phyloP scores from a whole-genome alignment of 2,113 vertebrate genomes.

The Hiodon alosoides region DNA sequence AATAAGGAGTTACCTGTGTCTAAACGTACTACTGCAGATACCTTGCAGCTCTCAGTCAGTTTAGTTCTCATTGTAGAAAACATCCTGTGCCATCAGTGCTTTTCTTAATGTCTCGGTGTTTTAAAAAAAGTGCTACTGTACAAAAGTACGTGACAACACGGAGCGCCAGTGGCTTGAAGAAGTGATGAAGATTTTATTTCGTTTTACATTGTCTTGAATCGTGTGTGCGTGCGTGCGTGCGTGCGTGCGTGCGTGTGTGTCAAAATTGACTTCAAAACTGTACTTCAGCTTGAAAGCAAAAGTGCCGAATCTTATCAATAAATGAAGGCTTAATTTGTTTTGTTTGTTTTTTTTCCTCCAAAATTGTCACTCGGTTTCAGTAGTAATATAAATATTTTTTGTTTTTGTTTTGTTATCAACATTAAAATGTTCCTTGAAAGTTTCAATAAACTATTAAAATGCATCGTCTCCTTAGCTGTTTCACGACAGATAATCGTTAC shows the following conservation, averaged over 20 bases:
- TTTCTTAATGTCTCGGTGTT: constrained; percentile 59
- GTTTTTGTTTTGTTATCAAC: constrained; percentile 66
- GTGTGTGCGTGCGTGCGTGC: constrained; percentile 24
- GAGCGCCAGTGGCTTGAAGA: constrained; percentile 70
- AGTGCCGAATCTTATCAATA: constrained; percentile 54
- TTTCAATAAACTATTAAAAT: constrained; percentile 83
- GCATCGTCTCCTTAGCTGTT: background rate
- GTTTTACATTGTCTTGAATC: constrained; percentile 45
- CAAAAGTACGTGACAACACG: constrained; percentile 54
- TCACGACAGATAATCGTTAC: background rate
- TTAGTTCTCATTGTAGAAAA: constrained; percentile 44
- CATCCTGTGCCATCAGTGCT: constrained; percentile 62
- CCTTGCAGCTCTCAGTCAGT: constrained; percentile 8
- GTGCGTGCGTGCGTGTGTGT: constrained; percentile 37
- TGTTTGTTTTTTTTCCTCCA: constrained; percentile 45
- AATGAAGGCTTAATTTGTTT: constrained; percentile 85
- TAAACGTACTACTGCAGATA: constrained; percentile 31
- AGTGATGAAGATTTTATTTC: constrained; percentile 37
- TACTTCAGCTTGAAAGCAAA: constrained; percentile 62
- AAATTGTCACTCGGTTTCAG: constrained; percentile 76
- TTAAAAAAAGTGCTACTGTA: constrained; percentile 59
- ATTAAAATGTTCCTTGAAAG: constrained; percentile 73
- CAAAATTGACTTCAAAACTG: constrained; percentile 52
- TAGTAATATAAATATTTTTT: constrained; percentile 47
- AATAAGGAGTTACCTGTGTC: constrained; percentile 51